Percentiles rank a stretch among this genome's conserved stretches.
Conservation (phyloP, 2,888 invertebrate genomes). For the Tolmerus cingulatus region DNA sequence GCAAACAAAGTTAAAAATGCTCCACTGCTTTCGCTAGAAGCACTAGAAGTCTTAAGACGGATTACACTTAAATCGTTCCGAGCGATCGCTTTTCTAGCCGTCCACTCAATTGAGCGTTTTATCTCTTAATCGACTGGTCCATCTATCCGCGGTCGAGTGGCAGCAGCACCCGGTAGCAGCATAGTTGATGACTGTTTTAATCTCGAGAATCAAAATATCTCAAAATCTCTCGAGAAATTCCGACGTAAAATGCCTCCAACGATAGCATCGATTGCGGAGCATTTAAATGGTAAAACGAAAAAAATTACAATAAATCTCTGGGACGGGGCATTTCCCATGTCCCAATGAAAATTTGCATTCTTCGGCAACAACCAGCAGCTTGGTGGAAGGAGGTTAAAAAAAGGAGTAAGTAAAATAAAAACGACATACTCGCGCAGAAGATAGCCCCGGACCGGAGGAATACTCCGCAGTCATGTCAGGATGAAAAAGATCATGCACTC, state of each 20-base stretch:
- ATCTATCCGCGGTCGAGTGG: neutral
- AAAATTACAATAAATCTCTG: constrained; percentile 20
- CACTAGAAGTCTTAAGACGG: neutral
- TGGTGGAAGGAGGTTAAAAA: neutral
- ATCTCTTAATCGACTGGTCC: neutral
- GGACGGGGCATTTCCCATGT: constrained; percentile 23
- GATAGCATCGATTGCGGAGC: neutral
- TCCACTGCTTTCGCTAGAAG: neutral
- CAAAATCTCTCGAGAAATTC: constrained; percentile 5
- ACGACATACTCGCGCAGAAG: neutral
- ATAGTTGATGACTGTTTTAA: neutral
- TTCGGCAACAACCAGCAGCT: neutral
- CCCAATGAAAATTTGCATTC: constrained; percentile 28
- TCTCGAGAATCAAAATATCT: constrained; percentile 14
- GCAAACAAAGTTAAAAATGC: neutral
- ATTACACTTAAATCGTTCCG: neutral
- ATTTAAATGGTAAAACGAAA: neutral
- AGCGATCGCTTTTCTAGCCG: neutral
- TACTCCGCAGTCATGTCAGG: constrained; percentile 33
- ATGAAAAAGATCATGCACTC: constrained; percentile 43
- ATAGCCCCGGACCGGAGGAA: neutral
- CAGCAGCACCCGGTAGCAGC: neutral
- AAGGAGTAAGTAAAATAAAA: neutral
- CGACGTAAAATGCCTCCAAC: neutral
- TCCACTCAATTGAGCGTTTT: neutral